Percentiles rank a stretch among this genome's conserved stretches.
Conservation (phyloP, 2,113 vertebrate genomes). For the Platysternon megacephalum region DNA sequence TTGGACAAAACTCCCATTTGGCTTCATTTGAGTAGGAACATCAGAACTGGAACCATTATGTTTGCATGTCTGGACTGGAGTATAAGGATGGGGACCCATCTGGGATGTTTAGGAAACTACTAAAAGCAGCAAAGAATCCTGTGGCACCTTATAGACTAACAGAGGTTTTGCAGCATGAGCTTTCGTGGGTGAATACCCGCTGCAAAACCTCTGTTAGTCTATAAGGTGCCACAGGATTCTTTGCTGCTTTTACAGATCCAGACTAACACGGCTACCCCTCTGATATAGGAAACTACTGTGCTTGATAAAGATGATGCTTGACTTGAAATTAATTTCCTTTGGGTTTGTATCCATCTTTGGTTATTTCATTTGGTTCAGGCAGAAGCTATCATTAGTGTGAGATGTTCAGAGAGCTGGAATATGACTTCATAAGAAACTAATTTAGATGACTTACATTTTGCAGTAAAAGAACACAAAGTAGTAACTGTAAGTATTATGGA, state of each 20-base stretch:
- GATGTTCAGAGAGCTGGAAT: neutral
- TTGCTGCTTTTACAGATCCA: no score
- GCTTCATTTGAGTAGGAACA: neutral
- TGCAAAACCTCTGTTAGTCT: no score
- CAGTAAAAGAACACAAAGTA: neutral
- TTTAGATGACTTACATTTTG: neutral
- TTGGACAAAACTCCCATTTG: neutral
- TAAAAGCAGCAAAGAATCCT: no score
- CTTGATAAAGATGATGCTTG: neutral
- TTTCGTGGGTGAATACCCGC: no score
- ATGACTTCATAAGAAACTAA: neutral
- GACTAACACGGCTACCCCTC: no score
- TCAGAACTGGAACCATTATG: neutral
- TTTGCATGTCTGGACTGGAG: fast-evolving
- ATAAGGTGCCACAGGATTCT: no score
- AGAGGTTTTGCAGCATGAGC: no score
- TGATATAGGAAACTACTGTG: neutral
- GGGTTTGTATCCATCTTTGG: neutral
- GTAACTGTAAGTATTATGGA: neutral
- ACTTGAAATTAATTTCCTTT: neutral
- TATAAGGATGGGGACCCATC: neutral
- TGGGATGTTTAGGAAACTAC: neutral
- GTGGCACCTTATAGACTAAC: no score
- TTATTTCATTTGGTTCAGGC: neutral
- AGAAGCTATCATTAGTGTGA: neutral